Percentiles rank a stretch among this genome's conserved stretches.
Conservation (phyloP, 2,113 vertebrate species). For the Vulpes lagopus region DNA sequence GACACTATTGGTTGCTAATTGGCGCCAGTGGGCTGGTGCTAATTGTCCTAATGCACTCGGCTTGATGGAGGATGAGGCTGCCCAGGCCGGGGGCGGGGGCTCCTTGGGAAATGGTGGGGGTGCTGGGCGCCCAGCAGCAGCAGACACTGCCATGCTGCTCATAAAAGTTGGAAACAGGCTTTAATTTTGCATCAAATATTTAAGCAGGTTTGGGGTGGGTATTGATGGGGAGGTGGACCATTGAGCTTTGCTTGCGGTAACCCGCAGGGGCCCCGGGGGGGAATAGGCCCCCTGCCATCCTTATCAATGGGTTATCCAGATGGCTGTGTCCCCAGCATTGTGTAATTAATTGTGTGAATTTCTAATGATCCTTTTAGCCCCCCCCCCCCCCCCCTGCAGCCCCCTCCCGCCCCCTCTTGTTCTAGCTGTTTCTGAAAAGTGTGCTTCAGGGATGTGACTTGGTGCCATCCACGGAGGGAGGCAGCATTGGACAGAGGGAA, state of each 20-base stretch:
- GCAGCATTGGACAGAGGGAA: background rate
- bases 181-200: conserved; percentile 92
- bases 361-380: conserved; percentile 77
- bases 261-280: conserved; percentile 82
- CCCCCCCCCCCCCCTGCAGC: background rate
- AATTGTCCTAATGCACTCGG: conserved; percentile 93
- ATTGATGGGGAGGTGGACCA: conserved; percentile 72
- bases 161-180: conserved; percentile 86
- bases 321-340: conserved; percentile 76
- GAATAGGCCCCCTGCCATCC: conserved; percentile 73
- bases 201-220: conserved; percentile 80
- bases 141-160: conserved; percentile 79
- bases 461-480: background rate
- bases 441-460: background rate
- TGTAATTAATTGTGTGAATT: conserved; percentile 89
- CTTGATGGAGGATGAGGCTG: conserved; percentile 85
- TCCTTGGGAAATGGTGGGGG: conserved; percentile 85
- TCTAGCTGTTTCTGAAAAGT: background rate
- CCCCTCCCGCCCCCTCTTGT: background rate
- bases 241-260: conserved; percentile 87
- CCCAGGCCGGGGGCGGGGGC: conserved; percentile 80
- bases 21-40: conserved; percentile 99
- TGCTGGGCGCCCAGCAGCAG: conserved; percentile 74
- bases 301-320: conserved; percentile 73
- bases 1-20: conserved; percentile 99